A percentile compares a stretch with the other conserved stretches of the same genome.
These are phyloP conservation scores for Hippocampus zosterae DNA, from an alignment of 2,113 vertebrate species.

Conservation along the genomic window DNA sequence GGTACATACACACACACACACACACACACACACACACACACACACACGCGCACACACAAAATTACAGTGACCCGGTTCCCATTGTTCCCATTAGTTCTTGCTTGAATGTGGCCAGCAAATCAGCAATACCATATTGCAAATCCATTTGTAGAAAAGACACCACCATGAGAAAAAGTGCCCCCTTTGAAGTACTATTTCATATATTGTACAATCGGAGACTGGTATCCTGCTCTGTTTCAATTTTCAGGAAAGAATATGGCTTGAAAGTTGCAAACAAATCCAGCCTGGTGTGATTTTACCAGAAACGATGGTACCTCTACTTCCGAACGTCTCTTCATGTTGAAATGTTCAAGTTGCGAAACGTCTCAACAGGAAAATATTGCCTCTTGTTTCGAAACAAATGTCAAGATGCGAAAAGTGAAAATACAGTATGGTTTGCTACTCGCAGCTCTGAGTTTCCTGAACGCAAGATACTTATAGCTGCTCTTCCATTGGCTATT, in stretches of 20 bases:
- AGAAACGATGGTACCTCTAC: too few species aligned
- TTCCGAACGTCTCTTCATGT: too few species aligned
- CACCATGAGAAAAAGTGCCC: neutral
- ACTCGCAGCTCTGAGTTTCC: too few species aligned
- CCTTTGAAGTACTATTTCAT: neutral
- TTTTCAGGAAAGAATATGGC: neutral
- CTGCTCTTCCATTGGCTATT: too few species aligned
- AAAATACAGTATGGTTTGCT: too few species aligned
- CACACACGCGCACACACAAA: conserved; percentile 19
- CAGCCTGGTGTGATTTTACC: neutral
- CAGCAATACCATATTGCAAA: neutral
- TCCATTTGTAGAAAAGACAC: neutral
- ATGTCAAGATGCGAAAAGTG: too few species aligned
- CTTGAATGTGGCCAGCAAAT: neutral
- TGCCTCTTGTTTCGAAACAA: too few species aligned
- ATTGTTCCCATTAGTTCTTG: neutral
- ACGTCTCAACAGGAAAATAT: too few species aligned
- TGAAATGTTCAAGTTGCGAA: too few species aligned
- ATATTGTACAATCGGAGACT: neutral
- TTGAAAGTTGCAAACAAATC: neutral
- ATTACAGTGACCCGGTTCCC: conserved; percentile 17
- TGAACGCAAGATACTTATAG: too few species aligned
- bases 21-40: conserved; percentile 17
- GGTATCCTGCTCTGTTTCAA: neutral
- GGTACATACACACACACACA: neutral